Evolutionary conservation across 2,797 vertebrate genomes (phyloP), one percentile per base, ranked within the genome.

Genomic region (Odontamblyopus lacepedii): DNA sequence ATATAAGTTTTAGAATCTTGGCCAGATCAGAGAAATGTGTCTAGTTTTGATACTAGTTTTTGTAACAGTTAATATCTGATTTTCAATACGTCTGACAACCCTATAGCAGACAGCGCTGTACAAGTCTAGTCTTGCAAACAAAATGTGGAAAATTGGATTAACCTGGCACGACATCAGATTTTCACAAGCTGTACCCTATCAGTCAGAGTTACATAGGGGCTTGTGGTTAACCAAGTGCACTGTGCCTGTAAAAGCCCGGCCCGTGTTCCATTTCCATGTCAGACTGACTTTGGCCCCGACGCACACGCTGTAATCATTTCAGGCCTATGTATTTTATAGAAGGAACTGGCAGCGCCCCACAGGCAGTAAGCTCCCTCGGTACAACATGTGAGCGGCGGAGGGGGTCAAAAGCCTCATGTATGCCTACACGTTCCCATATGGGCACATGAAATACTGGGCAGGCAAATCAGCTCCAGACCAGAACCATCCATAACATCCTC

Each of bases 401-500:
- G 29, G 63, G 63, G 41, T 66, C 48, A 67, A 35, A 53, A 53
- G 65, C 29, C 27, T 27, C 35, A 69, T 62, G 61, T 70, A 59
- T 41, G 19, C 68, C 29, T 29, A 59, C 56, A 29, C 60, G 13
- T 27, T 27, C 48, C 32, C 26, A 60, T 35, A 71, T 3, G 57
- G 35, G 60, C 16, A 35, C 32, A 57, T 53, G 53, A 51, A 27
- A 30, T 53, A 63, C 66, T 51, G 15, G 38, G 29, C 61, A 13
- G 55, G 51, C 19, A 69, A 65, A 41, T 59, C 65, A 44, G 63
- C 69, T 78, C 68, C 73, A 70, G 72, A 75, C 72, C 73, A 65
- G 63, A 72, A 70, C 50, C 75, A 69, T 81, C 59, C 63, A 63
- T 74, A 75, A 73, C 63, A 48, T 73, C 51, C 48, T 57, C 71